phyloP scores from a whole-genome alignment of 2,113 vertebrate species.

The Meles meles region DNA sequence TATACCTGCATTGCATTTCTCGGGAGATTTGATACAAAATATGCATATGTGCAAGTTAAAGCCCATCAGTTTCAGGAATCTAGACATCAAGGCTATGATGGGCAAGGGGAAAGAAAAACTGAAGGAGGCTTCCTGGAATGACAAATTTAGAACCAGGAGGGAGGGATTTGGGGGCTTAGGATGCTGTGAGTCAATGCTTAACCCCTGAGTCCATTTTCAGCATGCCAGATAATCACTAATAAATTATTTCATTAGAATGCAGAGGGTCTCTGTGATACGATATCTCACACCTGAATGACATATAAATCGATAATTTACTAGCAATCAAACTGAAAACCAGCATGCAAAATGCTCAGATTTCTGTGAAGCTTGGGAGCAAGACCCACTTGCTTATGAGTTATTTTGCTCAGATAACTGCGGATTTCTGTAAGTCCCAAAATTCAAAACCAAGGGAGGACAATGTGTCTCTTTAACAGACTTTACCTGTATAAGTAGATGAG shows the following conservation, averaged over 20 bases:
- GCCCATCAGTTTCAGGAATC: neutral
- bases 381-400: neutral
- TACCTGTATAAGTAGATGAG: neutral
- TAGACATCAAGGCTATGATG: neutral
- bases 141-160: too few species aligned
- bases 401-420: neutral
- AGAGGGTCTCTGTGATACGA: neutral
- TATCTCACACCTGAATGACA: neutral
- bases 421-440: neutral
- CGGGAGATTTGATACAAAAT: neutral
- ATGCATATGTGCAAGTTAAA: neutral
- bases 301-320: too few species aligned
- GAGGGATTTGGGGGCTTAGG: neutral
- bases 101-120: neutral
- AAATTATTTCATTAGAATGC: neutral
- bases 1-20: neutral
- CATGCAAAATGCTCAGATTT: neutral
- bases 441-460: neutral
- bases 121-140: neutral
- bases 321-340: neutral
- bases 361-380: neutral
- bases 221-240: neutral
- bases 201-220: neutral
- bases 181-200: too few species aligned
- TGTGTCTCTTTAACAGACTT: neutral